These are phyloP conservation scores for Creontiades dilutus DNA, from an alignment of 2,888 invertebrate genomes.

Conservation along the genomic window DNA sequence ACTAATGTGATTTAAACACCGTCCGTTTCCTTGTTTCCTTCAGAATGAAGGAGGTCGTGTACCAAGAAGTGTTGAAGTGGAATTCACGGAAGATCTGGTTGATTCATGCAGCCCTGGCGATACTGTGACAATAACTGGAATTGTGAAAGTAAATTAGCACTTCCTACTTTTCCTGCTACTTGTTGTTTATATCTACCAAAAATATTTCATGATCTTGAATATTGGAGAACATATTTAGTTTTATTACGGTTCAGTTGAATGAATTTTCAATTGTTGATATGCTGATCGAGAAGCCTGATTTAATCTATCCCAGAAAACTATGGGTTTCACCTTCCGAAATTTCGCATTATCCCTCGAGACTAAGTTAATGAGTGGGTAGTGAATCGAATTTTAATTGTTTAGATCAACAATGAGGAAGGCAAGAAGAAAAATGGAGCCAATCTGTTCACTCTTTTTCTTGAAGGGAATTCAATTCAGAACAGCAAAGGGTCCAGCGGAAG, in stretches of 20 bases:
- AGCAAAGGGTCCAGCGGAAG: constrained; percentile 81
- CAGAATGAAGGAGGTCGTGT: constrained; percentile 84
- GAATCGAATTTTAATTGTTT: background rate
- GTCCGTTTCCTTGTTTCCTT: background rate
- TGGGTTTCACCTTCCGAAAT: too few species aligned
- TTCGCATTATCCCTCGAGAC: too few species aligned
- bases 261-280: too few species aligned
- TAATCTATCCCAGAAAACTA: too few species aligned
- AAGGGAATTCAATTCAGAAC: constrained; percentile 88
- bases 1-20: background rate
- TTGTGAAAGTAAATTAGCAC: constrained; percentile 85
- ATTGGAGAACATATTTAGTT: too few species aligned
- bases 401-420: constrained; percentile 79
- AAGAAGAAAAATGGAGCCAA: constrained; percentile 82
- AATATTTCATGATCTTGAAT: too few species aligned
- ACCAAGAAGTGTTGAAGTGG: constrained; percentile 91
- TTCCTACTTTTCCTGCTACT: too few species aligned
- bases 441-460: constrained; percentile 87
- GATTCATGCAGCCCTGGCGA: constrained; percentile 92
- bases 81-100: constrained; percentile 90
- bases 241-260: too few species aligned
- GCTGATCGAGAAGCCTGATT: too few species aligned
- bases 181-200: too few species aligned
- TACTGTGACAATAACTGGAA: constrained; percentile 91
- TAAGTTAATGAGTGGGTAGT: too few species aligned